A percentile compares a stretch with the other conserved stretches of the same genome.
Evolutionary conservation across 2,113 vertebrate genomes (phyloP).

Genomic region (Elanus axillaris): DNA sequence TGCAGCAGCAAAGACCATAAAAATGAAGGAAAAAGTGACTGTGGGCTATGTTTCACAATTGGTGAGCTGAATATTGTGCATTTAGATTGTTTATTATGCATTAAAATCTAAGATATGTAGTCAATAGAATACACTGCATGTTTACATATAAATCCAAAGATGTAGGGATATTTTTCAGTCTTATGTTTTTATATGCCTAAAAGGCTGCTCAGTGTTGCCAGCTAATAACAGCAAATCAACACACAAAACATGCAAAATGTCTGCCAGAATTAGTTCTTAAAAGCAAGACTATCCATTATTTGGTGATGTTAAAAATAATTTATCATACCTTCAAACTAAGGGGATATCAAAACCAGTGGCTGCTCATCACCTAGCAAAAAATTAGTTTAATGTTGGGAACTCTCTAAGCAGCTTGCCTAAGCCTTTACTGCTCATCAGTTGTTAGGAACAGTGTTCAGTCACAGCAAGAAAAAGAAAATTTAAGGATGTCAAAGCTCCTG

Average conservation of each 20-base stretch:
- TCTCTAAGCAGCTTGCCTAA: neutral
- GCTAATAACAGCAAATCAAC: neutral
- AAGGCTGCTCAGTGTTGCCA: neutral
- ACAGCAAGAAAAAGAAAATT: neutral
- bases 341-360: neutral
- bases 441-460: neutral
- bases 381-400: neutral
- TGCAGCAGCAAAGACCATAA: neutral
- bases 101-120: neutral
- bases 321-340: neutral
- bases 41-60: neutral
- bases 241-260: neutral
- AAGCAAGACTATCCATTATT: neutral
- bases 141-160: neutral
- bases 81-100: neutral
- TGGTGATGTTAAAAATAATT: neutral
- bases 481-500: neutral
- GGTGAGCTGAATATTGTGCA: neutral
- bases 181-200: neutral
- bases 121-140: neutral
- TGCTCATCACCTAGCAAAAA: neutral
- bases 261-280: neutral
- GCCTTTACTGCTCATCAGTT: neutral
- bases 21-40: neutral
- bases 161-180: neutral